These are phyloP conservation scores for Pseudoatta argentina DNA, from an alignment of 1,140 invertebrate species.

Conservation along the genomic window DNA sequence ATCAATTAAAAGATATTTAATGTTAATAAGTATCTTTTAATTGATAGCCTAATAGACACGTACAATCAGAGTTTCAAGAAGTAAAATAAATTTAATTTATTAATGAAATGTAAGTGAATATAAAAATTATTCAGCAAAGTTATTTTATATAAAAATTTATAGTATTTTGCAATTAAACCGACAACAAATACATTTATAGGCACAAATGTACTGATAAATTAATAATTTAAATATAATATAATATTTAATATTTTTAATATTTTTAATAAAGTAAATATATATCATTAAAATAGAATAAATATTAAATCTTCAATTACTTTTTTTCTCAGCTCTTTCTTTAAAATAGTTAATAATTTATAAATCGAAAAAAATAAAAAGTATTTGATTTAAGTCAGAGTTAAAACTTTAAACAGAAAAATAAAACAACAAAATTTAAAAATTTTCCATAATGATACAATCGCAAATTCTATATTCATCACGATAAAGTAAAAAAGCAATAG, in stretches of 20 bases:
- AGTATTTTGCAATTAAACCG: background rate
- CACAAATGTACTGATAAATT: background rate
- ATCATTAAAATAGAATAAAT: background rate
- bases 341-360: slow-evolving; percentile 1
- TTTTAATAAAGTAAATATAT: background rate
- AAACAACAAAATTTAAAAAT: too few relatives aligned
- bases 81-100: background rate
- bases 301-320: background rate
- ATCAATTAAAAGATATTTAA: background rate
- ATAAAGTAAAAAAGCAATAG: background rate
- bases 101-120: background rate
- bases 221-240: background rate
- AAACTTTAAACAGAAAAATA: background rate
- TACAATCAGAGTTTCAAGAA: too few relatives aligned
- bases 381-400: background rate
- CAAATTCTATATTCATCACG: background rate
- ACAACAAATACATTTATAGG: background rate
- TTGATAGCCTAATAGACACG: too few relatives aligned
- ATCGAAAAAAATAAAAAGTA: background rate
- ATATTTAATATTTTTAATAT: background rate
- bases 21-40: background rate
- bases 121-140: background rate
- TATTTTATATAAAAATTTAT: background rate
- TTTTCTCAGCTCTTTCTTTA: too few relatives aligned
- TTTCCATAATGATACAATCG: background rate